These are phyloP conservation scores for Monoplex corrugatus DNA, from an alignment of 2,888 invertebrate species.

Conservation along the genomic window DNA sequence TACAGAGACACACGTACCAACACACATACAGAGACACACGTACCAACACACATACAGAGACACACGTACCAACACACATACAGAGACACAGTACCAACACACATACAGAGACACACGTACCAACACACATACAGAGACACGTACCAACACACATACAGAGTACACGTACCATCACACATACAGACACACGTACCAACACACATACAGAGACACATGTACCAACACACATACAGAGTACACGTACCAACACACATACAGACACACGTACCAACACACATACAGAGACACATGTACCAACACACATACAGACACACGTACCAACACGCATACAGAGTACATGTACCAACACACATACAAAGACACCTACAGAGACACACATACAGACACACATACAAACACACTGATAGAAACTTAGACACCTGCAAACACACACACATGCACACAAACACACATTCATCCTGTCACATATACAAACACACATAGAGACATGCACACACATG, in stretches of 20 bases:
- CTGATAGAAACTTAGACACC: not conserved
- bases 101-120: slow-evolving; percentile 7
- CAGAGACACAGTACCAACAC: not conserved
- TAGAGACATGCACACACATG: not conserved
- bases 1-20: slow-evolving; percentile 4
- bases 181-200: not conserved
- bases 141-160: not conserved
- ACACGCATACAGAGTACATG: slow-evolving; percentile 18
- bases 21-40: not conserved
- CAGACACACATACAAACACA: not conserved
- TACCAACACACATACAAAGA: not conserved
- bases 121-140: not conserved
- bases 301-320: not conserved
- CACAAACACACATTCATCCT: not conserved
- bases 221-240: slow-evolving; percentile 13
- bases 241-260: not conserved
- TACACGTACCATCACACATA: not conserved
- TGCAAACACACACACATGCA: too few species aligned
- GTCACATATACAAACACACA: not conserved
- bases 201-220: not conserved
- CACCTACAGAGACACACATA: not conserved
- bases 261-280: not conserved
- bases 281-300: not conserved
- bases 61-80: not conserved
- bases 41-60: not conserved